Evolutionary conservation across 2,888 invertebrate genomes (phyloP), one percentile per base, ranked within the genome.

Genomic region (Neria commutata): DNA sequence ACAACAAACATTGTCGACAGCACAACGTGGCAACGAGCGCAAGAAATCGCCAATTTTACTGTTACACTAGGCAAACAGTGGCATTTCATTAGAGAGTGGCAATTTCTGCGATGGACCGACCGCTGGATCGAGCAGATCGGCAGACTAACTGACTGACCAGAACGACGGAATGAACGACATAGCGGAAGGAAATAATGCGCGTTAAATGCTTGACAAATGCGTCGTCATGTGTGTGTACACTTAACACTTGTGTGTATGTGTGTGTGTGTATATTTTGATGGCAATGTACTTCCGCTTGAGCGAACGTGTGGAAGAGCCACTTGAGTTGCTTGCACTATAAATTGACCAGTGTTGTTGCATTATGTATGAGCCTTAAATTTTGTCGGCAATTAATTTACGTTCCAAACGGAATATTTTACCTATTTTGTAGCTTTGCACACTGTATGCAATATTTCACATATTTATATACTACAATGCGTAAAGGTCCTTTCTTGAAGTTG

Each of bases 21-120:
- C 8, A 42, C 42, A 42, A 14, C 24, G 26, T 23, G 23, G 14
- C 21, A 5, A 23, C 54, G 14, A 23, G 24, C 19, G 21, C 6
- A 21, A 69, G 64, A 72, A 69, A 71, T 72, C 72, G 74, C 72
- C 74, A 73, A 72, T 72, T 72, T 74, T 69, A 74, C 72, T 71
- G 74, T 72, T 74, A 72, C 72, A 72, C 72, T 21, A 74, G 73
- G 73, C 74, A 70, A n/a, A n/a, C n/a, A 72, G 74, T 74, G n/a
- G 73, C 74, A 72, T 72, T 72, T 72, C 74, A 72, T 74, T 74
- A 74, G 63, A n/a, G n/a, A 65, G 66, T 52, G 64, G 63, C 61
- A 62, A 64, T 72, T 72, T 63, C 61, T 72, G 70, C 65, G 67
- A 67, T 62, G 71, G n/a, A 67, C 70, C 71, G 67, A 45, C 10